Conservation (phyloP, 2,888 invertebrate species). For the Leptopterna dolabrata region DNA sequence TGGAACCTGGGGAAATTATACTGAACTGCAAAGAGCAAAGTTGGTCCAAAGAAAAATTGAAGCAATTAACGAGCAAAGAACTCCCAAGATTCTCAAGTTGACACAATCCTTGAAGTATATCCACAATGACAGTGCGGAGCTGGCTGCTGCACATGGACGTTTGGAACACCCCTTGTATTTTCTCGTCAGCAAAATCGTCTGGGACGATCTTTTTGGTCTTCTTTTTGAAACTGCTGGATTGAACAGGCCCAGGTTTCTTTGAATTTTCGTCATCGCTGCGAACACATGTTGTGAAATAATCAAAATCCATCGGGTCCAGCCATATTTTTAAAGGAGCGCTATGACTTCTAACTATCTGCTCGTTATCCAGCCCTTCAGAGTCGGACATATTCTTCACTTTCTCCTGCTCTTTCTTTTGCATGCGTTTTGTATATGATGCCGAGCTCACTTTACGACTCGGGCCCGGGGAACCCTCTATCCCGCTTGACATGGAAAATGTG, state of each 20-base stretch:
- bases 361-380: conserved; percentile 70
- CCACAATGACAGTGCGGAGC: conserved; percentile 72
- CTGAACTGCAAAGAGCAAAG: conserved; percentile 74
- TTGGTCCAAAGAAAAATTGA: conserved; percentile 73
- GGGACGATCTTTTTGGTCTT: conserved; percentile 67
- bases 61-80: conserved; percentile 37
- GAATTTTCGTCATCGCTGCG: conserved; percentile 68
- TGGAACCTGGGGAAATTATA: conserved; percentile 64
- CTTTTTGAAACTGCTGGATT: conserved; percentile 56
- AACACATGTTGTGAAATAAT: conserved; percentile 72
- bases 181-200: conserved; percentile 71
- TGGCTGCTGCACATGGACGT: conserved; percentile 71
- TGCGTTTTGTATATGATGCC: conserved; percentile 54
- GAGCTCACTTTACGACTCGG: conserved; percentile 57
- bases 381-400: conserved; percentile 66
- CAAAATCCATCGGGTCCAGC: conserved; percentile 73
- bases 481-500: conserved; percentile 57
- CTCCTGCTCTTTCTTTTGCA: conserved; percentile 58
- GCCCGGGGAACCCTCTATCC: conserved; percentile 57
- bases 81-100: conserved; percentile 44
- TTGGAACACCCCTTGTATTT: conserved; percentile 68
- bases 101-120: conserved; percentile 63
- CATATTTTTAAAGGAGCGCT: conserved; percentile 71
- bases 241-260: conserved; percentile 56
- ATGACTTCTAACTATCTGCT: conserved; percentile 65